phyloP scores from a whole-genome alignment of 2,113 vertebrate species.

The Puffinus mauretanicus region DNA sequence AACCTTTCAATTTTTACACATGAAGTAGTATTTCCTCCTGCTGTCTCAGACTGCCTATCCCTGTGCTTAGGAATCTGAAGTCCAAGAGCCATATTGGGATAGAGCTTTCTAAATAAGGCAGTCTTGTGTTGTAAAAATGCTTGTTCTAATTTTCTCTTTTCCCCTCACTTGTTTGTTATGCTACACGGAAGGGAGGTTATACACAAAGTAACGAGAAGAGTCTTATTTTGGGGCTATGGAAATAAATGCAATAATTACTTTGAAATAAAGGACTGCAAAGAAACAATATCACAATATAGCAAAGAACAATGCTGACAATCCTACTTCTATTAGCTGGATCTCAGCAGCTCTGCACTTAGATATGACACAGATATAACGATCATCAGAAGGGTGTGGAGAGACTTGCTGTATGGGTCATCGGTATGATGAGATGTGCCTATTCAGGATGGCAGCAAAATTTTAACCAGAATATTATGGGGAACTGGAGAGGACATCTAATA shows the following conservation, averaged over 20 bases:
- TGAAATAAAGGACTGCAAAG: background rate
- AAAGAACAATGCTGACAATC: background rate
- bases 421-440: background rate
- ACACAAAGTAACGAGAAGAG: background rate
- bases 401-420: background rate
- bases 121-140: background rate
- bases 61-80: background rate
- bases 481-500: background rate
- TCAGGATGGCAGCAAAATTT: background rate
- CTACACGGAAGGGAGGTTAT: background rate
- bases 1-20: background rate
- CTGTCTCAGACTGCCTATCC: background rate
- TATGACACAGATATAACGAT: background rate
- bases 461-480: background rate
- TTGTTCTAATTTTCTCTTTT: background rate
- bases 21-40: conserved; percentile 12
- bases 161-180: background rate
- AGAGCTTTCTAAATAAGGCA: background rate
- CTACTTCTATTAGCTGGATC: background rate
- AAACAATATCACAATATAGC: background rate
- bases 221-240: background rate
- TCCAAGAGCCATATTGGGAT: background rate
- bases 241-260: background rate
- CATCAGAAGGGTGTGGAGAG: background rate
- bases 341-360: background rate